phyloP scores from a whole-genome alignment of 2,113 vertebrate genomes.

The Acanthochromis polyacanthus region DNA sequence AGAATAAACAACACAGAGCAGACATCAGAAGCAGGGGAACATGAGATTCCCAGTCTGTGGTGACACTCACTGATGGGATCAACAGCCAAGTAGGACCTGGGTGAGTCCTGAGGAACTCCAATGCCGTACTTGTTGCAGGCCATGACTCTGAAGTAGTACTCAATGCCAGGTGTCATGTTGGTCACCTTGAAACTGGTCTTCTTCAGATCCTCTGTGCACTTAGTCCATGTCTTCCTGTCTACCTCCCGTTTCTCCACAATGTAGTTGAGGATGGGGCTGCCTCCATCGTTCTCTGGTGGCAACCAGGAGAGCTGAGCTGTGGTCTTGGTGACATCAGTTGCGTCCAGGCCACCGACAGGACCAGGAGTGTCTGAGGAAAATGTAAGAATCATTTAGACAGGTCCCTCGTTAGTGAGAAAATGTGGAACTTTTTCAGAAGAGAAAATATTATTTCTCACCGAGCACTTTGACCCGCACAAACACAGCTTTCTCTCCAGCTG shows the following conservation, averaged over 20 bases:
- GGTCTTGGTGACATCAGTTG: slow-evolving; percentile 92
- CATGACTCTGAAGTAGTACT: slow-evolving; percentile 97
- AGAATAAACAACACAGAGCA: neutral
- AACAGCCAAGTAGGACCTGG: slow-evolving; percentile 91
- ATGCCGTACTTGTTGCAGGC: slow-evolving; percentile 97
- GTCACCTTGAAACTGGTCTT: slow-evolving; percentile 96
- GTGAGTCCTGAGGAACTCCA: slow-evolving; percentile 93
- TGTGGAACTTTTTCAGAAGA: too few species aligned
- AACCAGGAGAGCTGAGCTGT: slow-evolving; percentile 95
- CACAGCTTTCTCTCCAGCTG: slow-evolving; percentile 96
- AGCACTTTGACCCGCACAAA: slow-evolving; percentile 97
- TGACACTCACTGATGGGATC: slow-evolving; percentile 94
- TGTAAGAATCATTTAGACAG: neutral
- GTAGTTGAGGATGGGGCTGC: slow-evolving; percentile 93
- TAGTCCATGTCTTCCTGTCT: slow-evolving; percentile 96
- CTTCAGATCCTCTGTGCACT: slow-evolving; percentile 90
- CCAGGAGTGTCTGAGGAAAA: slow-evolving; percentile 92
- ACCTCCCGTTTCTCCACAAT: slow-evolving; percentile 96
- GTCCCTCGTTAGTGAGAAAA: too few species aligned
- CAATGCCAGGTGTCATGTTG: slow-evolving; percentile 91
- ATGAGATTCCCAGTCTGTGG: neutral
- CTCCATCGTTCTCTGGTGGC: slow-evolving; percentile 97
- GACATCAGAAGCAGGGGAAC: neutral
- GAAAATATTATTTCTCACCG: slow-evolving; percentile 81
- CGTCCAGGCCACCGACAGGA: slow-evolving; percentile 92